Percentiles rank a stretch among this genome's conserved stretches.
Conservation (phyloP, 2,888 invertebrate genomes). For the Amblyjoppa fuscipennis region DNA sequence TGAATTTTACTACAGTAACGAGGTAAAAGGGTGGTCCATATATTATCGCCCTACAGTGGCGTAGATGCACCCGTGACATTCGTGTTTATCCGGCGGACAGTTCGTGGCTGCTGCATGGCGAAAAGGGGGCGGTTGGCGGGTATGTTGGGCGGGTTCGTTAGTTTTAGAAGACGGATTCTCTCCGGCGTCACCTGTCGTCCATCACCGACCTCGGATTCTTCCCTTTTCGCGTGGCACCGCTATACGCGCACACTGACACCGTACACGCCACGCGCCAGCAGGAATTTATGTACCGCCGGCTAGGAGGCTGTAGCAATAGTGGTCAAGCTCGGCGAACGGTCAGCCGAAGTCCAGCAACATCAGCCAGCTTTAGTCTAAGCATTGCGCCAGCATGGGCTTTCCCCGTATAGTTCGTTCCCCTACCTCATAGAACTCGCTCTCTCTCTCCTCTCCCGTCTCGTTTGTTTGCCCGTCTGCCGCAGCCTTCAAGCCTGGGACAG, state of each 20-base stretch:
- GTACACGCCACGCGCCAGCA: conserved; percentile 33
- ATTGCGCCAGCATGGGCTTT: conserved; percentile 48
- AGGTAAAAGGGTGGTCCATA: background rate
- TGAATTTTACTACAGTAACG: too few species aligned
- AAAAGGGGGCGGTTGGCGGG: background rate
- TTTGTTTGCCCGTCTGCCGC: conserved; percentile 55
- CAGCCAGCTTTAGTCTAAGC: conserved; percentile 50
- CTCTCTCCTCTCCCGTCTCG: conserved; percentile 50
- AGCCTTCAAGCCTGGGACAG: conserved; percentile 48
- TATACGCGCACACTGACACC: conserved; percentile 14
- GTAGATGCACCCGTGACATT: conserved; percentile 1
- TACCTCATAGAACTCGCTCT: conserved; percentile 39
- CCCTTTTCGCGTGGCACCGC: conserved; percentile 5
- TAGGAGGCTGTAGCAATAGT: conserved; percentile 60
- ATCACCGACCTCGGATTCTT: conserved; percentile 47
- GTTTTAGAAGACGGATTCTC: conserved; percentile 41
- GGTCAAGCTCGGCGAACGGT: conserved; percentile 68
- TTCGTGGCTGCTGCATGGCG: background rate
- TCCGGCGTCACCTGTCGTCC: conserved; percentile 40
- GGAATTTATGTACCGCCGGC: conserved; percentile 55
- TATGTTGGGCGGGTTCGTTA: conserved; percentile 12
- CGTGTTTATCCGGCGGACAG: background rate
- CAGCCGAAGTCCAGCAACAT: conserved; percentile 53
- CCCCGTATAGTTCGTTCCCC: conserved; percentile 19
- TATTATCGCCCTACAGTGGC: background rate